Conservation (phyloP, 2,113 vertebrate genomes). For the Melanerpes aurifrons region DNA sequence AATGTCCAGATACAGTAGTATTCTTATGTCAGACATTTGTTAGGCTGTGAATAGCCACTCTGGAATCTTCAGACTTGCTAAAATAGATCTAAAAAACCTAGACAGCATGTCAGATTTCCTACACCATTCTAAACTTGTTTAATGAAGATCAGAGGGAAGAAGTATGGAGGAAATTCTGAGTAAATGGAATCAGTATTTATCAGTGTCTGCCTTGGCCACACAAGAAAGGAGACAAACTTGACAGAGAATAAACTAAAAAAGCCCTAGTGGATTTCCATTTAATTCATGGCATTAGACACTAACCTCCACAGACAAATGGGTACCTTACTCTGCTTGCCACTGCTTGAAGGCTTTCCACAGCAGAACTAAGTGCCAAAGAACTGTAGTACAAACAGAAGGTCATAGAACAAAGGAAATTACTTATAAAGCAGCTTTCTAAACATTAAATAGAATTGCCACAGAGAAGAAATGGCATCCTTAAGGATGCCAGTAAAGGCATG, state of each 20-base stretch:
- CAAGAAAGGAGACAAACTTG: neutral
- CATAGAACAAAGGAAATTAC: neutral
- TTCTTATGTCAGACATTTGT: neutral
- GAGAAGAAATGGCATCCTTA: neutral
- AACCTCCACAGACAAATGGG: neutral
- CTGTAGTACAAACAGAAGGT: neutral
- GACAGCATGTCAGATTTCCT: slow-evolving; percentile 3
- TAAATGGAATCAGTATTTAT: neutral
- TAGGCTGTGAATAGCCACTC: neutral
- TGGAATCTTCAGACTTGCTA: slow-evolving; percentile 27
- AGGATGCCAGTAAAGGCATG: neutral
- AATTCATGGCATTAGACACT: neutral
- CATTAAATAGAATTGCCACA: neutral
- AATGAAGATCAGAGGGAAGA: neutral
- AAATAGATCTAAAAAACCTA: neutral
- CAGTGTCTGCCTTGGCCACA: neutral
- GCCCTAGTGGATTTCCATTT: slow-evolving; percentile 2
- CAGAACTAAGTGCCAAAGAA: neutral
- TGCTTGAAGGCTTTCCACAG: neutral
- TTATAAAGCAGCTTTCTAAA: neutral
- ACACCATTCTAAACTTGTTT: neutral
- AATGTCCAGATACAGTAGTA: neutral
- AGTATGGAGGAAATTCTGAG: slow-evolving; percentile 31
- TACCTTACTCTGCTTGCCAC: neutral
- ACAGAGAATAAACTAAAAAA: slow-evolving; percentile 13